Evolutionary conservation across 2,113 vertebrate species (phyloP).

Genomic region (Datnioides undecimradiatus): DNA sequence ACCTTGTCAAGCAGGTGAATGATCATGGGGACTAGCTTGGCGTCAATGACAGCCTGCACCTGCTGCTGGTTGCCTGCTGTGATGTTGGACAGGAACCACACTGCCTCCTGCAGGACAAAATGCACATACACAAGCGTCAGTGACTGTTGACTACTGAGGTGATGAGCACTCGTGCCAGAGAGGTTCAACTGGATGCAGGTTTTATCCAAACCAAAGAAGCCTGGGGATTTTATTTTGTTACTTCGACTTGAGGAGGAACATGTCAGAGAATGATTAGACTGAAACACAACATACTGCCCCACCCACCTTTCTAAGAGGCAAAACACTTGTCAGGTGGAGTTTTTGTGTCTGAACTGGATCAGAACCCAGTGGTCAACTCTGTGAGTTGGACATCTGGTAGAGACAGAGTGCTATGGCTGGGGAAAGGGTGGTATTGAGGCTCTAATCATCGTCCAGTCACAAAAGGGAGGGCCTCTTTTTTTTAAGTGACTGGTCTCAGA

Average conservation of each 20-base stretch:
- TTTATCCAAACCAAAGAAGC: neutral
- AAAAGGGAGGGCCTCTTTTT: constrained; percentile 66
- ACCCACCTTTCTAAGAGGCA: neutral
- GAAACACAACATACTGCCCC: neutral
- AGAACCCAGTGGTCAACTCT: constrained; percentile 84
- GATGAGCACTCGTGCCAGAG: too few species aligned
- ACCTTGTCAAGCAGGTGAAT: constrained; percentile 99
- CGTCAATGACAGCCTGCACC: constrained; percentile 99
- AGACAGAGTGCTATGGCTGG: constrained; percentile 81
- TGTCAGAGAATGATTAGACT: neutral
- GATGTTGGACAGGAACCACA: constrained; percentile 99
- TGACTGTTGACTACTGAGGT: neutral
- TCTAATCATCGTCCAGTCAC: constrained; percentile 90
- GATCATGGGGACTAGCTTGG: constrained; percentile 98
- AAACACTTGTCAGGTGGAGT: neutral
- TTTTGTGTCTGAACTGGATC: constrained; percentile 85
- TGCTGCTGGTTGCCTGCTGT: constrained; percentile 99
- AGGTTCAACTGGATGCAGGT: neutral
- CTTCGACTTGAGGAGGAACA: neutral
- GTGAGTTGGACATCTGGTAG: constrained; percentile 79
- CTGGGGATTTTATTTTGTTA: neutral
- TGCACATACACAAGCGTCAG: constrained; percentile 15
- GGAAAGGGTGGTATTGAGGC: constrained; percentile 84
- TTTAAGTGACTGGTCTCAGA: constrained; percentile 89
- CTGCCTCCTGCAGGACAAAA: constrained; percentile 91